A percentile compares a stretch with the other conserved stretches of the same genome.
phyloP scores from a whole-genome alignment of 2,888 invertebrate genomes.

The Hypena proboscidalis region DNA sequence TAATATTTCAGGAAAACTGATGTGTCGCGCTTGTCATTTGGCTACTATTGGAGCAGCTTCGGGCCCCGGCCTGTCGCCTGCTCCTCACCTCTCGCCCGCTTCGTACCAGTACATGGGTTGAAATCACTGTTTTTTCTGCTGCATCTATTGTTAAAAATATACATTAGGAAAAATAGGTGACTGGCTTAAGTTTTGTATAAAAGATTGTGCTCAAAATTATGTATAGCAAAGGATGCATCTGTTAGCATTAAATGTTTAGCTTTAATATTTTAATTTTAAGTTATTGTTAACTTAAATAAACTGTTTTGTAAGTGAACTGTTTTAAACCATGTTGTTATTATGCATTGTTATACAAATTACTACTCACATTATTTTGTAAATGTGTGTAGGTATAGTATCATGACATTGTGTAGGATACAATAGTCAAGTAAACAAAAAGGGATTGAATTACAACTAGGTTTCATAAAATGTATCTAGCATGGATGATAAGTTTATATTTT shows the following conservation, averaged over 20 bases:
- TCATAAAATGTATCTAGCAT: too few species aligned
- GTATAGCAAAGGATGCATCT: not conserved
- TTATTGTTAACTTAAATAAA: conserved; percentile 18
- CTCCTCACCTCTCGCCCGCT: conserved; percentile 92
- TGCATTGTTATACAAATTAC: conserved; percentile 20
- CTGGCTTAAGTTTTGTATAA: conserved; percentile 26
- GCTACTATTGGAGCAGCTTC: conserved; percentile 89
- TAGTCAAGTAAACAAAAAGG: too few species aligned
- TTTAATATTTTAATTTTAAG: conserved; percentile 21
- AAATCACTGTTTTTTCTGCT: conserved; percentile 31
- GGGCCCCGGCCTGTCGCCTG: conserved; percentile 89
- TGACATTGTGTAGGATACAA: conserved; percentile 1
- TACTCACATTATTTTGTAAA: conserved; percentile 22
- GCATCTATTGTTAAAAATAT: conserved; percentile 28
- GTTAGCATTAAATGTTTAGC: not conserved
- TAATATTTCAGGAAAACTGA: conserved; percentile 88
- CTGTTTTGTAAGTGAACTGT: conserved; percentile 13
- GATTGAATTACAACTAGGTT: too few species aligned
- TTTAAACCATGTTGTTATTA: conserved; percentile 27
- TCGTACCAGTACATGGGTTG: conserved; percentile 95
- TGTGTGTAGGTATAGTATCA: conserved; percentile 9
- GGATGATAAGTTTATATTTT: not conserved
- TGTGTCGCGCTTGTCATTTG: conserved; percentile 97
- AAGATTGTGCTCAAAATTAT: conserved; percentile 41
- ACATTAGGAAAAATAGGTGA: conserved; percentile 19